Conservation (phyloP, 1,140 invertebrate genomes). For the Musca domestica region DNA sequence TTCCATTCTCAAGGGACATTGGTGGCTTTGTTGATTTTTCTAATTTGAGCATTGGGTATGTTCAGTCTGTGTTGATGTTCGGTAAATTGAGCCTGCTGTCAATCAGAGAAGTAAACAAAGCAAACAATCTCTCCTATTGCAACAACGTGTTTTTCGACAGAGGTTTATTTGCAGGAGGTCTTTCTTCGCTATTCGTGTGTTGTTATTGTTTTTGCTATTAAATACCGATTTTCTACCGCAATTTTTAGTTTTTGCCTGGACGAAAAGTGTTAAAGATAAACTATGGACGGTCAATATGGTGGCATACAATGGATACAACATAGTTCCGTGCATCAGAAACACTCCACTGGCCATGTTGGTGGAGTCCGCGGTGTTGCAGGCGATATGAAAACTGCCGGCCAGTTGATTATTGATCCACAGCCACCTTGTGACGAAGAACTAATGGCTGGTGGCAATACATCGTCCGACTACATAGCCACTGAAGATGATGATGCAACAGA, state of each 20-base stretch:
- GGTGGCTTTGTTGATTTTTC: not conserved
- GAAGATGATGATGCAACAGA: conserved; percentile 30
- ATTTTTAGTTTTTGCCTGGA: not conserved
- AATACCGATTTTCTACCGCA: not conserved
- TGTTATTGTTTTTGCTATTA: too few relatives aligned
- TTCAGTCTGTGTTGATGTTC: too few relatives aligned
- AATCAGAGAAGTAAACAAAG: not conserved
- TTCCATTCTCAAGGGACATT: too few relatives aligned
- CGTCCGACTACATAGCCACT: not conserved
- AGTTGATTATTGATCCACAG: conserved; percentile 29
- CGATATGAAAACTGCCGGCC: conserved; percentile 25
- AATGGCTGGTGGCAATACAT: conserved; percentile 26
- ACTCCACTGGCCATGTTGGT: not conserved
- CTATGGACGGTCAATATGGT: conserved; percentile 22
- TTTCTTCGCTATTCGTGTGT: too few relatives aligned
- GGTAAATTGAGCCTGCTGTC: too few relatives aligned
- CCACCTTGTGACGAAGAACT: conserved; percentile 37
- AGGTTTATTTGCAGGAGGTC: too few relatives aligned
- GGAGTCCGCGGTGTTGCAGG: not conserved
- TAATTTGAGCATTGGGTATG: conserved; percentile 1
- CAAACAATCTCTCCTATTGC: conserved; percentile 2
- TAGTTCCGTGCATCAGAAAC: conserved; percentile 22
- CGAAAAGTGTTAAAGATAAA: not conserved
- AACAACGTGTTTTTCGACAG: not conserved
- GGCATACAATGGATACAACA: conserved; percentile 50